phyloP scores from a whole-genome alignment of 2,113 vertebrate species.

The Austrofundulus limnaeus region DNA sequence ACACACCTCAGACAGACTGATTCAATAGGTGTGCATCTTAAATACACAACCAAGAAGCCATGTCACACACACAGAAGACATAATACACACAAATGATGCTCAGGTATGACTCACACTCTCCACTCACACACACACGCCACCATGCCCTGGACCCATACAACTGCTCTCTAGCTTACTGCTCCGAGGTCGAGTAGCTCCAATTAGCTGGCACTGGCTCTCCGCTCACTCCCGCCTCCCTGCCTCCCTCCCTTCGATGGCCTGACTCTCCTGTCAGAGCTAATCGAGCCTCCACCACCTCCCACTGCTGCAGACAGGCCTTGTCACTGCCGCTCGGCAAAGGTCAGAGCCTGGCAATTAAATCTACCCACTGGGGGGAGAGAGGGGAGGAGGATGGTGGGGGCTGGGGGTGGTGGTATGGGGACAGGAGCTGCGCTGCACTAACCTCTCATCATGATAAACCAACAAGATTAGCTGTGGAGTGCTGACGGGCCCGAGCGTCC shows the following conservation, averaged over 20 bases:
- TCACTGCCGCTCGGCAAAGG: constrained; percentile 73
- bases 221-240: constrained; percentile 8
- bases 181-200: constrained; percentile 74
- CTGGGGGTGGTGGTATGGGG: constrained; percentile 11
- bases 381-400: constrained; percentile 11
- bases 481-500: constrained; percentile 9
- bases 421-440: constrained; percentile 55
- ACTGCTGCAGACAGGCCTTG: constrained; percentile 70
- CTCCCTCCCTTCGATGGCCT: constrained; percentile 20
- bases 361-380: constrained; percentile 59
- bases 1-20: constrained; percentile 2
- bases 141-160: constrained; percentile 39
- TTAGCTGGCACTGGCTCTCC: constrained; percentile 67
- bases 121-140: constrained; percentile 9
- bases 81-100: constrained; percentile 4
- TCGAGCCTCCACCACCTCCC: constrained; percentile 71
- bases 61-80: constrained; percentile 1
- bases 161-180: constrained; percentile 58
- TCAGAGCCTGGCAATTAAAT: constrained; percentile 79
- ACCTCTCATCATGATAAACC: constrained; percentile 68
- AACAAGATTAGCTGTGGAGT: constrained; percentile 49
- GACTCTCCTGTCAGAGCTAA: constrained; percentile 76
- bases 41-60: not conserved
- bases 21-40: constrained; percentile 5
- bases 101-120: constrained; percentile 10